These are phyloP conservation scores for Caenorhabditis sp. DNA, from an alignment of 2,888 invertebrate species.

Conservation along the genomic window DNA sequence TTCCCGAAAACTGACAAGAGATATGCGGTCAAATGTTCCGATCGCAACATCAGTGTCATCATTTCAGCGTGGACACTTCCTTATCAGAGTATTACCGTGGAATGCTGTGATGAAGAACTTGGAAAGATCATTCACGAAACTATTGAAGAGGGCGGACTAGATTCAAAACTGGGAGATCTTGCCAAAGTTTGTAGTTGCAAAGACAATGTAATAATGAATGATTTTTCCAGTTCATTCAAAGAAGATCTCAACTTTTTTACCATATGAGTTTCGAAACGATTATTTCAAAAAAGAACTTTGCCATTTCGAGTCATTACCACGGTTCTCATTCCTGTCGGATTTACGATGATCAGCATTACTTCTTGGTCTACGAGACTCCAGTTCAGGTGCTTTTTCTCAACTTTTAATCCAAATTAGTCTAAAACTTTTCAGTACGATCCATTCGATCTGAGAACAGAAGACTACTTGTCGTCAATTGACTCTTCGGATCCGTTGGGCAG, in stretches of 20 bases:
- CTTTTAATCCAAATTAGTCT: neutral
- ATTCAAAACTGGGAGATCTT: slow-evolving; percentile 43
- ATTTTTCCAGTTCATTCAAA: slow-evolving; percentile 49
- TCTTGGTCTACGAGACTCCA: slow-evolving; percentile 53
- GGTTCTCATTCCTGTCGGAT: slow-evolving; percentile 49
- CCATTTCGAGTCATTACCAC: slow-evolving; percentile 55
- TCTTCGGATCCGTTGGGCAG: slow-evolving; percentile 57
- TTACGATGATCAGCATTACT: slow-evolving; percentile 24
- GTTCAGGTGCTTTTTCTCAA: slow-evolving; percentile 8
- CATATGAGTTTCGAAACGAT: slow-evolving; percentile 51
- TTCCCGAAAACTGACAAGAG: neutral
- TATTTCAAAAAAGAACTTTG: slow-evolving; percentile 47
- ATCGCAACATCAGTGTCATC: too few species aligned
- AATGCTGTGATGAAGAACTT: slow-evolving; percentile 52
- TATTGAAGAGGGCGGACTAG: slow-evolving; percentile 10
- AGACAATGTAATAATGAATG: too few species aligned
- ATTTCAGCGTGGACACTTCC: slow-evolving; percentile 50
- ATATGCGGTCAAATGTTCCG: too few species aligned
- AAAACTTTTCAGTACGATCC: slow-evolving; percentile 59
- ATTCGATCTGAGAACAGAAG: slow-evolving; percentile 50
- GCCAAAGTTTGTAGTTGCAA: slow-evolving; percentile 49
- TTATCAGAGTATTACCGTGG: slow-evolving; percentile 51
- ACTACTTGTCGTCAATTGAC: slow-evolving; percentile 56
- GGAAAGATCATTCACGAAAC: slow-evolving; percentile 21
- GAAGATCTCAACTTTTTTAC: slow-evolving; percentile 46